Evolutionary conservation across 2,888 invertebrate genomes (phyloP), one percentile per base, ranked within the genome.

Genomic region (Leucozona laternaria): DNA sequence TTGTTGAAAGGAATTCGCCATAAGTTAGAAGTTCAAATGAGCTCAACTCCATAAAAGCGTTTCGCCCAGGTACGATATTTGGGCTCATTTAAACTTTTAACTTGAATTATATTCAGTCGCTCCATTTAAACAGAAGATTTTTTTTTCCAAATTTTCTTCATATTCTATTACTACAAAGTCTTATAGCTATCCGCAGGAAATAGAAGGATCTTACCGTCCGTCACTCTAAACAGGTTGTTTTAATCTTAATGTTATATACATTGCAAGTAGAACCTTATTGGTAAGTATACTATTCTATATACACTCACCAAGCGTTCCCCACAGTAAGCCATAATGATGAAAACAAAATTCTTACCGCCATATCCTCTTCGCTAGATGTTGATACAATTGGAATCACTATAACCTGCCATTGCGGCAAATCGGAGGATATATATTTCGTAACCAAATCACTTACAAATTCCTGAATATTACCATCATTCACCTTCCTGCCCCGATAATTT

Each of bases 351-450:
- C 78, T 86, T 73, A 89, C 89, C 76, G 73, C 60, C 25, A 68
- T 37, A 20, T 66, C 79, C 17, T 88, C 84, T 1, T 80, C 80
- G 58, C 34, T 73, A 4, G 58, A n/a, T 28, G 87, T 43, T 37
- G 88, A 53, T 10, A 45, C 62, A 15, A 90, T 89, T 0, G 96
- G 96, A 89, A 97, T 96, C 1, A 97, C 93, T 48, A 95, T 95
- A 72, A 97, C 95, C 90, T 97, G 97, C 97, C 97, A 97, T 15
- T 97, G 97, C 0, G 97, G 95, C 77, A 95, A 93, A 72, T 95
- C 95, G 1, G 93, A 93, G 7, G 96, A 95, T 75, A 97, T 94
- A 90, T 96, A 96, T 92, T 96, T 97, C 4, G 96, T 95, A 31
- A 96, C 95, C 79, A 96, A 94, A 75, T 96, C 96, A 89, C 96